Percentiles rank a stretch among this genome's conserved stretches.
phyloP scores from a whole-genome alignment of 2,113 vertebrate species.

The Zingel zingel region DNA sequence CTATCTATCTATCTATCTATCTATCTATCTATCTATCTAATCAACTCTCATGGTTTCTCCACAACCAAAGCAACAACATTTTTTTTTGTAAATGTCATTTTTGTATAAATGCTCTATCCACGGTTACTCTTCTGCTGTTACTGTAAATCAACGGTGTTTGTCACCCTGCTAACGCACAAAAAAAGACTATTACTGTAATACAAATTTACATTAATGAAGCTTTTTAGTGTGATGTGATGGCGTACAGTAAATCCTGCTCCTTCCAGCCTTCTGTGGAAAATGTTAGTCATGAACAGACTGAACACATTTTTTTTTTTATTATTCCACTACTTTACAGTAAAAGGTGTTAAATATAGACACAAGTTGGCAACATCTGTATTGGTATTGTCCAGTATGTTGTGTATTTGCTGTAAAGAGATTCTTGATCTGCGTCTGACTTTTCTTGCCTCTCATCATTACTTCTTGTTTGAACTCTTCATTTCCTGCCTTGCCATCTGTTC shows the following conservation, averaged over 20 bases:
- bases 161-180: background rate
- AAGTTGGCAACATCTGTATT: background rate
- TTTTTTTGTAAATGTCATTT: background rate
- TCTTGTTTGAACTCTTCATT: conserved; percentile 27
- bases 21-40: background rate
- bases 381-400: background rate
- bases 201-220: background rate
- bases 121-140: background rate
- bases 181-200: background rate
- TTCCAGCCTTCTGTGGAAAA: background rate
- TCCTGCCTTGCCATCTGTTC: conserved; percentile 32
- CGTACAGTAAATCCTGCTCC: background rate
- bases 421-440: conserved; percentile 4
- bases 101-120: background rate
- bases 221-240: background rate
- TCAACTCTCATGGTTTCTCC: no score
- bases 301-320: no score
- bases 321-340: background rate
- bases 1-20: conserved; percentile 15
- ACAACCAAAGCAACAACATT: no score
- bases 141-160: background rate
- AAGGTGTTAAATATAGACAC: background rate
- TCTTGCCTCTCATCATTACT: conserved; percentile 4
- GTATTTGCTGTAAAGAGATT: background rate
- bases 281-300: background rate